Base-by-base conservation (phyloP, 2,113 vertebrate genomes). In the Colinus virginianus region DNA sequence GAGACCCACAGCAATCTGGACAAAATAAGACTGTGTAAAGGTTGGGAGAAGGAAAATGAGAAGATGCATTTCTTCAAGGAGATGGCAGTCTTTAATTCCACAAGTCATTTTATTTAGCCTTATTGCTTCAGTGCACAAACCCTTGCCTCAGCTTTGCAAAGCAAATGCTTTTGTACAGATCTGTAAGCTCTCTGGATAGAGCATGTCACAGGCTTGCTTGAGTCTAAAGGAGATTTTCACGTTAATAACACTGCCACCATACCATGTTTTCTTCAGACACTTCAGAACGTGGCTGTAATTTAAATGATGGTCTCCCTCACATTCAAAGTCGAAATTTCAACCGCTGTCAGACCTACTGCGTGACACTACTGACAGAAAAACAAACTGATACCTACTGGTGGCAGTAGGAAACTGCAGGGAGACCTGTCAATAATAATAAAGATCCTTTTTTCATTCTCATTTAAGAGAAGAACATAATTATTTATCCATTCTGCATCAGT, bases 1-100 rank as follows among this genome's bases (percentile, higher is more conserved):
- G 92, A 94, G 87, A 96, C 90, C 78, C 66, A 93, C 38, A 93
- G 93, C 92, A 95, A 96, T 87, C 91, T 86, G 77, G 91, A 96
- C 93, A 96, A 94, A 72, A 64, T 49, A 64, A 81, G 86, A 84
- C 74, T 32, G 11, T 28, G 30, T 70, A 97, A 96, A 92, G 56
- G 80, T 8, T 59, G 72, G 89, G 76, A 61, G 64, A 71, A 23
- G 25, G 68, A 94, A 97, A 97, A 87, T 6, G 4, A 95, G 61
- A 96, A 82, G 85, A 79, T 56, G 63, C 76, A 68, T 90, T 94
- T 97, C 76, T 94, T 96, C 85, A 92, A 95, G 69, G 78, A 87
- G 88, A 80, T 78, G 77, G 67, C 78, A 89, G 67, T 55, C 83
- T 66, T 71, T 87, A 93, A 96, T 95, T 96, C 74, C 70, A 88